These are phyloP conservation scores for Meloidogyne hapla DNA, from an alignment of 1,140 invertebrate genomes.

Conservation along the genomic window DNA sequence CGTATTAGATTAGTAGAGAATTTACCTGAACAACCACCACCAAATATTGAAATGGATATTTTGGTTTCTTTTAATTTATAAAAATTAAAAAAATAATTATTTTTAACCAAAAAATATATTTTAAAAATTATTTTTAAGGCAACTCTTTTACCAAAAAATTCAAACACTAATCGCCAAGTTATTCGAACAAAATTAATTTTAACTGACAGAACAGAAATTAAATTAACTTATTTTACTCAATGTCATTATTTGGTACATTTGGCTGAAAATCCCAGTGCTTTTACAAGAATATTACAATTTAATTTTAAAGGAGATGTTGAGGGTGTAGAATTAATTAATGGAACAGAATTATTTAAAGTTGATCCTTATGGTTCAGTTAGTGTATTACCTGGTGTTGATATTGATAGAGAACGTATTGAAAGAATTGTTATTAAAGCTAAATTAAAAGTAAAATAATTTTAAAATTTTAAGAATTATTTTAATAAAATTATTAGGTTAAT, in stretches of 20 bases:
- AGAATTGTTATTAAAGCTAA: slow-evolving; percentile 45
- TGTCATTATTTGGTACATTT: slow-evolving; percentile 50
- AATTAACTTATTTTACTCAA: slow-evolving; percentile 49
- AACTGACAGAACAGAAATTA: slow-evolving; percentile 45
- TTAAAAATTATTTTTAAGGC: slow-evolving; percentile 16
- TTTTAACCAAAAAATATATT: too few relatives aligned
- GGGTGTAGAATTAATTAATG: slow-evolving; percentile 50
- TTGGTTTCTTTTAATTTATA: too few relatives aligned
- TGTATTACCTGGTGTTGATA: slow-evolving; percentile 36
- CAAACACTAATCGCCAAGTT: background rate
- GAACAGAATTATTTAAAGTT: slow-evolving; percentile 49
- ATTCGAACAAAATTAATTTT: slow-evolving; percentile 33
- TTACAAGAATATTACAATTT: slow-evolving; percentile 47
- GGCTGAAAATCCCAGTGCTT: slow-evolving; percentile 40
- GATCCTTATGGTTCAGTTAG: slow-evolving; percentile 37
- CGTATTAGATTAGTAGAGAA: slow-evolving; percentile 32
- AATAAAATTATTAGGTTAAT: background rate
- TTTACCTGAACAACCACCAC: slow-evolving; percentile 26
- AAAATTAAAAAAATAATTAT: slow-evolving; percentile 24
- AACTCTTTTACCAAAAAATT: slow-evolving; percentile 3
- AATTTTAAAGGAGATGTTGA: slow-evolving; percentile 46
- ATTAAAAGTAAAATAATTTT: slow-evolving; percentile 18
- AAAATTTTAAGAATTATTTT: too few relatives aligned
- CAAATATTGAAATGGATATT: slow-evolving; percentile 32
- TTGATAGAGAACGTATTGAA: slow-evolving; percentile 44